A percentile compares a stretch with the other conserved stretches of the same genome.
Evolutionary conservation across 23 tunicate genomes (phyloP).

Genomic region (Ciona savignyi): DNA sequence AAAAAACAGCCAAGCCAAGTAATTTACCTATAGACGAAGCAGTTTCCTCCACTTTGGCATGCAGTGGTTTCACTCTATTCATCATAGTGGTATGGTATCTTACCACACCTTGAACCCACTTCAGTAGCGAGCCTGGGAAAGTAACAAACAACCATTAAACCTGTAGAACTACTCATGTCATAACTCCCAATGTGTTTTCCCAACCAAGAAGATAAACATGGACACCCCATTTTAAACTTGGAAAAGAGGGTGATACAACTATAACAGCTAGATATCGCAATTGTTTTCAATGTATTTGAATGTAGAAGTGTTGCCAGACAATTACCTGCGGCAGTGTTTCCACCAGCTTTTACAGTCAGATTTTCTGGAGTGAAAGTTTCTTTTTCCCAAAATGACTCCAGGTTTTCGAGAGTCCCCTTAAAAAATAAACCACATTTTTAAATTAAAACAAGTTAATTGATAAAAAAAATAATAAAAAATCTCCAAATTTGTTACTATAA

Average conservation of each 20-base stretch:
- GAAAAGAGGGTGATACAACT: background rate
- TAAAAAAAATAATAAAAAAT: background rate
- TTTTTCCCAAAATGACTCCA: conserved; percentile 75
- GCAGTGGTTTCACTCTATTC: conserved; percentile 69
- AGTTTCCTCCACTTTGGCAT: conserved; percentile 57
- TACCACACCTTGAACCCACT: conserved; percentile 89
- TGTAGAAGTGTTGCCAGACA: background rate
- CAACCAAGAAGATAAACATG: background rate
- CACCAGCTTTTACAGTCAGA: conserved; percentile 71
- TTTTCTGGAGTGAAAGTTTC: conserved; percentile 69
- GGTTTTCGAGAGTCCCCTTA: conserved; percentile 61
- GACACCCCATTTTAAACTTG: background rate
- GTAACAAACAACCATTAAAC: background rate
- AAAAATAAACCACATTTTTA: background rate
- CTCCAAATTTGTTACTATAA: background rate
- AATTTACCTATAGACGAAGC: conserved; percentile 68
- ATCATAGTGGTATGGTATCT: conserved; percentile 66
- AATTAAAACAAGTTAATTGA: background rate
- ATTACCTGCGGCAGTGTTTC: conserved; percentile 80
- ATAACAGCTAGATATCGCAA: too few species aligned
- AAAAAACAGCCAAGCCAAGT: too few species aligned
- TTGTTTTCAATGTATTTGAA: too few species aligned
- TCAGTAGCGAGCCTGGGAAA: conserved; percentile 43
- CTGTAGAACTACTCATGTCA: background rate
- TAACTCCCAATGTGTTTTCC: background rate